Percentiles rank a stretch among this genome's conserved stretches.
Evolutionary conservation across 2,888 invertebrate genomes (phyloP).

Genomic region (Entomobrya multifasciata): DNA sequence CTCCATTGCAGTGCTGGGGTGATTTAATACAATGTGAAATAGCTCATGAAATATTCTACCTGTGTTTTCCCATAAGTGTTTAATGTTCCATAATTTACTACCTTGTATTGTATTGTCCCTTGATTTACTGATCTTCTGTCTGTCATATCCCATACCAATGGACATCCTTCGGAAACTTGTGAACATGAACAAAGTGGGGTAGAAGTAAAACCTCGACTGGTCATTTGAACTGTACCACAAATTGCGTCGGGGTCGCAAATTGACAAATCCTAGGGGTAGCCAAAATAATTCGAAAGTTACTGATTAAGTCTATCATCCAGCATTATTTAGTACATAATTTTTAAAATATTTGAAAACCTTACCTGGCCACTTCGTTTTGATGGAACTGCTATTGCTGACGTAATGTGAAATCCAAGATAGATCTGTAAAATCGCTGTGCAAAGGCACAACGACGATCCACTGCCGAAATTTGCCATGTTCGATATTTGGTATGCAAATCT

Average conservation of each 20-base stretch:
- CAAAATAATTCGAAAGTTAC: neutral
- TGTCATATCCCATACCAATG: constrained; percentile 31
- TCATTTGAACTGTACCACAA: constrained; percentile 49
- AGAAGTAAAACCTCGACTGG: constrained; percentile 37
- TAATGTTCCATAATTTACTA: neutral
- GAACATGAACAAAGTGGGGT: constrained; percentile 41
- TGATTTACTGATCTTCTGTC: constrained; percentile 41
- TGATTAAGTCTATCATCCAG: neutral
- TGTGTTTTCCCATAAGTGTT: neutral
- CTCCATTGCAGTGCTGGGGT: constrained; percentile 30
- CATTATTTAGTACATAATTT: neutral
- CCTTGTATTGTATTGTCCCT: constrained; percentile 53
- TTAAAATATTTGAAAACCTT: neutral
- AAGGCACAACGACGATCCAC: neutral
- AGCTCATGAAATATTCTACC: neutral
- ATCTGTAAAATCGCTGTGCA: neutral
- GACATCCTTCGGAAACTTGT: constrained; percentile 18
- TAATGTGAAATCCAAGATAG: neutral
- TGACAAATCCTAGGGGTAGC: neutral
- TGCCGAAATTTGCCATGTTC: neutral
- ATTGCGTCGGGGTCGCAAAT: constrained; percentile 42
- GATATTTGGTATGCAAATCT: too few relatives aligned
- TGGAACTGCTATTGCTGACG: constrained; percentile 14
- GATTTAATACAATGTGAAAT: neutral
- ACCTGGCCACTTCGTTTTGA: constrained; percentile 22